Evolutionary conservation across 1,140 invertebrate species (phyloP).

Genomic region (Rhyacophila brunnea): DNA sequence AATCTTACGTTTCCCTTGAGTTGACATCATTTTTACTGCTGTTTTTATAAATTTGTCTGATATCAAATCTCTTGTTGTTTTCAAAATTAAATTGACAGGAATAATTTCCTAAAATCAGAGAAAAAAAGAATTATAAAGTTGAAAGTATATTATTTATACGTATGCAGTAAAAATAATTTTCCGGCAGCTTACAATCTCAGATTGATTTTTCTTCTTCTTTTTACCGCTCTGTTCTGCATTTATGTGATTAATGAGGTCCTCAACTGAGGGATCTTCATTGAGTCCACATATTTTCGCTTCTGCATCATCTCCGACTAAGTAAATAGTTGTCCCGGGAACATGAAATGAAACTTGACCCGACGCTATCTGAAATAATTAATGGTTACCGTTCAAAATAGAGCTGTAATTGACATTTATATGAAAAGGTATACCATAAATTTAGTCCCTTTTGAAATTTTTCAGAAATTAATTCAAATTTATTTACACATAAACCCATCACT

Average conservation of each 20-base stretch:
- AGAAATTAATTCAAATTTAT: no score
- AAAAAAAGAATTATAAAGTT: slow-evolving; percentile 18
- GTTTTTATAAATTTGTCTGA: slow-evolving; percentile 52
- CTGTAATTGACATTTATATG: no score
- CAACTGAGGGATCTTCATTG: slow-evolving; percentile 54
- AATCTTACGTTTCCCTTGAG: slow-evolving; percentile 49
- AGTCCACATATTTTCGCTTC: slow-evolving; percentile 56
- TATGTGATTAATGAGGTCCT: slow-evolving; percentile 54
- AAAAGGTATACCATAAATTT: no score
- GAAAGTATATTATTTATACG: slow-evolving; percentile 10
- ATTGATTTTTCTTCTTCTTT: slow-evolving; percentile 48
- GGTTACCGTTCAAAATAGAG: no score
- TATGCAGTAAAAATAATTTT: background rate
- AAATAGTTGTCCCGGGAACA: slow-evolving; percentile 58
- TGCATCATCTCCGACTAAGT: slow-evolving; percentile 57
- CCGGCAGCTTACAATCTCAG: slow-evolving; percentile 16
- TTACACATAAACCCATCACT: no score
- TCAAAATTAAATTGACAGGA: slow-evolving; percentile 49
- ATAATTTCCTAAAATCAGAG: slow-evolving; percentile 47
- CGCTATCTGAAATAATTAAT: slow-evolving; percentile 52
- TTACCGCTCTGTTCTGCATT: slow-evolving; percentile 46
- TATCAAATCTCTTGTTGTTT: slow-evolving; percentile 50
- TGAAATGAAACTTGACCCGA: slow-evolving; percentile 66
- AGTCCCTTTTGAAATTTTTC: no score
- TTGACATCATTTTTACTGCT: slow-evolving; percentile 54